phyloP scores from a whole-genome alignment of 1,140 invertebrate genomes.

The Triops longicaudatus region DNA sequence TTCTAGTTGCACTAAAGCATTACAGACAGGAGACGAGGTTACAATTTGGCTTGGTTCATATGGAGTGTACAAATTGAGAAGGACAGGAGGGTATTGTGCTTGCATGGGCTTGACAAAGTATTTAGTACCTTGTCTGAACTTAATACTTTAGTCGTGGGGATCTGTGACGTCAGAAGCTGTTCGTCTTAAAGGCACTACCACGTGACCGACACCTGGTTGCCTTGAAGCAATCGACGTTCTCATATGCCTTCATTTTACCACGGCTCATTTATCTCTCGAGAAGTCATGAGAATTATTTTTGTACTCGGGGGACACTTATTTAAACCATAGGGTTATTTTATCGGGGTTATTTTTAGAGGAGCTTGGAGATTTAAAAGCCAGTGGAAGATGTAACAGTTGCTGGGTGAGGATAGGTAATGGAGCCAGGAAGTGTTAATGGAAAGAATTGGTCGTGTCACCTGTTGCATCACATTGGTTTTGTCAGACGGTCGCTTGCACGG shows the following conservation, averaged over 20 bases:
- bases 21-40: too few species aligned
- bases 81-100: neutral
- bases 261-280: too few species aligned
- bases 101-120: slow-evolving; percentile 3
- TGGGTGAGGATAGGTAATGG: neutral
- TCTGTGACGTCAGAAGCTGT: neutral
- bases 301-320: too few species aligned
- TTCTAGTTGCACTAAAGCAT: too few species aligned
- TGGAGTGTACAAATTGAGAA: neutral
- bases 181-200: neutral
- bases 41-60: too few species aligned
- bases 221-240: neutral
- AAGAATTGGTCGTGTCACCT: slow-evolving; percentile 5
- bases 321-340: too few species aligned
- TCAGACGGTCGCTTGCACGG: neutral
- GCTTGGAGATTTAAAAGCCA: too few species aligned
- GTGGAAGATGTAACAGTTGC: too few species aligned
- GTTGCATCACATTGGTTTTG: neutral
- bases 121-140: neutral
- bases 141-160: neutral
- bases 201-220: neutral
- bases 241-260: too few species aligned
- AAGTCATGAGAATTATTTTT: too few species aligned
- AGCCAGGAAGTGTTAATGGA: neutral
- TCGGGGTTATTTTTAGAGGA: too few species aligned